Conservation (phyloP, 2,888 invertebrate species). For the Chloroclysta siterata region DNA sequence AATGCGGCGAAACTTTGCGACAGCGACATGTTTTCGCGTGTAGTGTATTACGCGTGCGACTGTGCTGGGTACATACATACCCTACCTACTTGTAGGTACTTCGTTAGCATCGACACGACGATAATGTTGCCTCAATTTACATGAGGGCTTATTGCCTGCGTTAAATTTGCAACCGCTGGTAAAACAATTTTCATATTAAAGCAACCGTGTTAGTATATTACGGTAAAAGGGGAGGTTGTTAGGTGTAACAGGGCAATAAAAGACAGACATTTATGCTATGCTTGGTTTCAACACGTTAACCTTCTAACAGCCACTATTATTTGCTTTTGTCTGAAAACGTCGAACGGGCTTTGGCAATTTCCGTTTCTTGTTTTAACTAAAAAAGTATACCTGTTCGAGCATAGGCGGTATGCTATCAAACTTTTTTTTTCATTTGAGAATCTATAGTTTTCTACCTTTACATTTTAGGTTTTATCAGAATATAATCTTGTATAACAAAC, state of each 20-base stretch:
- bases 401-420: too few relatives aligned
- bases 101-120: constrained; percentile 38
- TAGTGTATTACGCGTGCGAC: constrained; percentile 21
- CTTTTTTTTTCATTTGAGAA: too few relatives aligned
- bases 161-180: constrained; percentile 31
- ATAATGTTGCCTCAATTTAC: constrained; percentile 40
- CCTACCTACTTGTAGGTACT: constrained; percentile 13
- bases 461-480: too few relatives aligned
- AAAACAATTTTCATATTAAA: constrained; percentile 37
- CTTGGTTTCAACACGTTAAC: background rate
- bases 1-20: constrained; percentile 27
- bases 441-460: too few relatives aligned
- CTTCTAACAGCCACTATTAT: background rate
- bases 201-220: constrained; percentile 21
- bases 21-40: constrained; percentile 24
- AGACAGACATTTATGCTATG: constrained; percentile 3
- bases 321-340: too few relatives aligned
- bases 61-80: constrained; percentile 18
- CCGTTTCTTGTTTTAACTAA: constrained; percentile 5
- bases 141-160: constrained; percentile 37
- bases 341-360: background rate
- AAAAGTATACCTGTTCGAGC: background rate
- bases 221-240: constrained; percentile 12
- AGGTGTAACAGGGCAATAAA: constrained; percentile 5
- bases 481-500: too few relatives aligned